Evolutionary conservation across 2,888 invertebrate genomes (phyloP), one percentile per base, ranked within the genome.

Genomic region (Agriotes lineatus): DNA sequence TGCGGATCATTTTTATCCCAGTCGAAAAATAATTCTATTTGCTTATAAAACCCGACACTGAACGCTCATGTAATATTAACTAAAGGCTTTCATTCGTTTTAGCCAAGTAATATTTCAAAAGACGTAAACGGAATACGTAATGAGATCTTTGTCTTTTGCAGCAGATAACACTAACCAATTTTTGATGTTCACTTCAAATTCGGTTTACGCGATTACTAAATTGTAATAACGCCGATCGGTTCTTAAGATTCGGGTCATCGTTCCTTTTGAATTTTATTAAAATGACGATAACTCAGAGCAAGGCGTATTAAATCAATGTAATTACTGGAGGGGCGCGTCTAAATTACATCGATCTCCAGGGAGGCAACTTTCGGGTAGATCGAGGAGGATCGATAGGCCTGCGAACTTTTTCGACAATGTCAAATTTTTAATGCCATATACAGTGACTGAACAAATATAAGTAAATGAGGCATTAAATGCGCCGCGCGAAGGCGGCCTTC

Each of bases 61-160:
- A 39, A 61, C 61, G 39, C 35, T 45, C 35, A 35, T 45, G 45
- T 42, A 59, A 59, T 59, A 59, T 59, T 45, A 59, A 52, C 61
- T 61, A 61, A 61, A 52, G 37, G 52, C 52, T 61, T 61, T 61
- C 61, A 42, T 61, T 61, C 61, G 52, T 61, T 61, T 61, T 22
- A 52, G 42, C 39, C 52, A 52, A 61, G 25, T 42, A 61, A 61
- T 50, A 39, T 61, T 61, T 52, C 22, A 48, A 52, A 60, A 50
- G 50, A 39, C 52, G 42, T 42, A 61, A 61, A 52, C 22, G 37
- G 61, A 61, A 61, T 61, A 61, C 42, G 30, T 50, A 61, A 61
- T 61, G 52, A 61, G 50, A 61, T 52, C 61, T 61, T 39, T 39
- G 37, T 25, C 61, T 52, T 37, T 61, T 52, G 19, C 16, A 45